phyloP scores from a whole-genome alignment of 37 sponge, comb jelly and placozoan species.

The Hexactinellida sp. region DNA sequence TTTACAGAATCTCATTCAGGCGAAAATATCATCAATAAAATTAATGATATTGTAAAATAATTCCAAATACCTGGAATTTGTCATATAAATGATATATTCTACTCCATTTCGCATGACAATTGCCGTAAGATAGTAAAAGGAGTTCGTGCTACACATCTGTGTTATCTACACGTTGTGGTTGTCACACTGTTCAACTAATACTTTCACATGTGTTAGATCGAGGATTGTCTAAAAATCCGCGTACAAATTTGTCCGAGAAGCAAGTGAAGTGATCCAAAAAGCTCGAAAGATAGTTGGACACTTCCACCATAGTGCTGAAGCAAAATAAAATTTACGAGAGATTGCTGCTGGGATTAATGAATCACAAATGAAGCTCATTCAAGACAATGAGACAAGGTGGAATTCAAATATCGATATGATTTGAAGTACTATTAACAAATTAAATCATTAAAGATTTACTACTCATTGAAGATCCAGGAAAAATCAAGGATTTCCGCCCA shows the following conservation, averaged over 20 bases:
- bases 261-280: neutral
- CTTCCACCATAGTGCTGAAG: neutral
- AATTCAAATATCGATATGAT: neutral
- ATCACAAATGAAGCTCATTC: neutral
- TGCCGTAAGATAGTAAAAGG: neutral
- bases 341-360: neutral
- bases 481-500: neutral
- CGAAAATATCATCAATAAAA: neutral
- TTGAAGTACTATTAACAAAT: neutral
- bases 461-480: neutral
- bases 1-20: neutral
- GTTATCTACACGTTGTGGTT: neutral
- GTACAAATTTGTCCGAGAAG: neutral
- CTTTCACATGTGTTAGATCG: neutral
- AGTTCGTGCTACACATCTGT: neutral
- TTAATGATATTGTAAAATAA: neutral
- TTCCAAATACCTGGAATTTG: neutral
- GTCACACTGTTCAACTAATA: neutral
- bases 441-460: neutral
- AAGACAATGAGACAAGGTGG: constrained; percentile 4
- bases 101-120: neutral
- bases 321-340: neutral
- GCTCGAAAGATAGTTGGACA: neutral
- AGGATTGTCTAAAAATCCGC: neutral
- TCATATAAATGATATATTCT: neutral